Base-by-base conservation (phyloP, 2,797 vertebrate species). In the Hyperoplus lanceolatus region DNA sequence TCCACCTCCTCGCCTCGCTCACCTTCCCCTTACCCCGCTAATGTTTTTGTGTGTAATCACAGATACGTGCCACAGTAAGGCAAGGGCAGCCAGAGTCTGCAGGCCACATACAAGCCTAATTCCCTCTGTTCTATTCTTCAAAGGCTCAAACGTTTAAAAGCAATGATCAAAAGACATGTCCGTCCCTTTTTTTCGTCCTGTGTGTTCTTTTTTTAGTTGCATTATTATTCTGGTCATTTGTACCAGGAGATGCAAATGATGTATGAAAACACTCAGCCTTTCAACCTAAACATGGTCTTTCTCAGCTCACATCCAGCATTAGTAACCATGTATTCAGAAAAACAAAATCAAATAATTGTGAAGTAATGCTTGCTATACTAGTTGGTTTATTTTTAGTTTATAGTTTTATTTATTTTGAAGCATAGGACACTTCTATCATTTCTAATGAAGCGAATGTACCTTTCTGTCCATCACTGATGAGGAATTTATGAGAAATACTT, bases 31-130 rank as follows among this genome's bases (percentile, higher is more conserved):
- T 77, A 59, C 48, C 39, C 55, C 29, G 3, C 62, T 88, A 84
- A 87, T 86, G 71, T 83, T 83, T 29, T 85, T 87, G 74, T 79
- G 62, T 84, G 62, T 80, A 79, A 81, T 87, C 65, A 76, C 36
- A 10, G 14, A 73, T 29, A 53, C 14, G 29, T 63, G 45, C 56
- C 75, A 62, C 72, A 58, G 59, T 65, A 72, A 15, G 45, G 45
- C 64, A 51, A 63, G 80, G 58, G 68, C 51, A 54, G 68, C 39
- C 57, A 21, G 46, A 49, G 55, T 58, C 57, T 62, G 55, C 18
- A 53, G 54, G 68, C 72, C 86, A 75, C 51, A 62, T 62, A 51
- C 73, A 82, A 77, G 74, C 18, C 63, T 59, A 38, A 79, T 80
- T 84, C 73, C 50, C 38, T 54, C 36, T 68, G 10, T 79, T 86